Evolutionary conservation across 1,140 invertebrate species (phyloP).

Genomic region (Acromyrmex heyeri): DNA sequence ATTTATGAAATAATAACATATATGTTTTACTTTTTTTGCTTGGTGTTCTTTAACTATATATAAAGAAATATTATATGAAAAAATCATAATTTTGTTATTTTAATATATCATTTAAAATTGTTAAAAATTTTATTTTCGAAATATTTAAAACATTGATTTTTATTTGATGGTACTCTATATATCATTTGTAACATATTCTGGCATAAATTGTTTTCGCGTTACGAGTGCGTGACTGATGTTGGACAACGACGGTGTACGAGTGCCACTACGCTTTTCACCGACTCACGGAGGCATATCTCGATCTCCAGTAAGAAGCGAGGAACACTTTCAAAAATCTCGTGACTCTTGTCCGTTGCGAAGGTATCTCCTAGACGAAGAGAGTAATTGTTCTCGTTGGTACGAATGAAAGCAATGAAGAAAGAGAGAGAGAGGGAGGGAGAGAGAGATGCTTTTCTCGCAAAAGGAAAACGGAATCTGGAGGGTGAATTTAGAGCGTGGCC

Average conservation of each 20-base stretch:
- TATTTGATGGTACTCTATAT: not conserved
- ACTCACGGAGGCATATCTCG: slow-evolving; percentile 3
- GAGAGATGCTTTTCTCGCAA: slow-evolving; percentile 59
- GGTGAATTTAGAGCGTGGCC: slow-evolving; percentile 81
- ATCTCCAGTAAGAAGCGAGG: slow-evolving; percentile 18
- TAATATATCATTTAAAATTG: not conserved
- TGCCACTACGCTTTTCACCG: slow-evolving; percentile 18
- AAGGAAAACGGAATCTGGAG: slow-evolving; percentile 75
- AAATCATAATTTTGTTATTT: not conserved
- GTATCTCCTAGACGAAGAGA: slow-evolving; percentile 56
- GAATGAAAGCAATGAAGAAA: not conserved
- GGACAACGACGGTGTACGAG: slow-evolving; percentile 3
- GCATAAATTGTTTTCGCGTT: slow-evolving; percentile 7
- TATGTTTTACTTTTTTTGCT: not conserved
- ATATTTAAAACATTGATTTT: not conserved
- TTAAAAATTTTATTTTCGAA: not conserved
- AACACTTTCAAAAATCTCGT: slow-evolving; percentile 77
- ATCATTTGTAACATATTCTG: not conserved
- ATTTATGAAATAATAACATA: not conserved
- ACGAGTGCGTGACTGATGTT: slow-evolving; percentile 39
- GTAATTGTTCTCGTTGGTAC: slow-evolving; percentile 16
- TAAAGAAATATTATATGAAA: not conserved
- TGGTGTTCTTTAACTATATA: not conserved
- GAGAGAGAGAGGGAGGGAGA: slow-evolving; percentile 20
- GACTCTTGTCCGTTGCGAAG: slow-evolving; percentile 66